These are phyloP conservation scores for Rhinoraja longicauda DNA, from an alignment of 2,797 vertebrate genomes.

Conservation along the genomic window DNA sequence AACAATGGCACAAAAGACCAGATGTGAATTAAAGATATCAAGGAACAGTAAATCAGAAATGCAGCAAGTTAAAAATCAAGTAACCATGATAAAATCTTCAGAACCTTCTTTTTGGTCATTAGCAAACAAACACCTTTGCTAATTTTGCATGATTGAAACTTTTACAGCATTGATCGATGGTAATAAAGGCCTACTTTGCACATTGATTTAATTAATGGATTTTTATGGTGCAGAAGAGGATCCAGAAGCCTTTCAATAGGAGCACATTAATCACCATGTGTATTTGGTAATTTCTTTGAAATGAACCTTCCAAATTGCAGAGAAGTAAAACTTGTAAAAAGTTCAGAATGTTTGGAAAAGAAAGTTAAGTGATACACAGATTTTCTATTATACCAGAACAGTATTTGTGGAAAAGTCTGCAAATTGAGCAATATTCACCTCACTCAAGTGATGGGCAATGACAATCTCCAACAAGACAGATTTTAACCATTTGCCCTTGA, in stretches of 20 bases:
- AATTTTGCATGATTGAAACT: conserved; percentile 24
- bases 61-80: not conserved
- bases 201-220: conserved; percentile 16
- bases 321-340: not conserved
- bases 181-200: conserved; percentile 1
- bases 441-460: too few relatives aligned
- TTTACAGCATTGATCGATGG: conserved; percentile 12
- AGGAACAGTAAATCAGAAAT: not conserved
- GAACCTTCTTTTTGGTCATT: not conserved
- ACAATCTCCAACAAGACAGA: too few relatives aligned
- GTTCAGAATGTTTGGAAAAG: not conserved
- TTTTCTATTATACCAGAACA: not conserved
- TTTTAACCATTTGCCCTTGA: too few relatives aligned
- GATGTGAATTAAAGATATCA: not conserved
- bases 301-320: not conserved
- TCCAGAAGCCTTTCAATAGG: not conserved
- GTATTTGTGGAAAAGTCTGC: not conserved
- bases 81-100: not conserved
- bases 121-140: conserved; percentile 3
- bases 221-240: not conserved
- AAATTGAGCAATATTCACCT: not conserved
- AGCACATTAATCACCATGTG: not conserved
- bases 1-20: not conserved
- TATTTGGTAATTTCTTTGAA: not conserved
- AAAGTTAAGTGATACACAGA: not conserved